phyloP scores from a whole-genome alignment of 2,797 vertebrate species.

The Mus minutoides region DNA sequence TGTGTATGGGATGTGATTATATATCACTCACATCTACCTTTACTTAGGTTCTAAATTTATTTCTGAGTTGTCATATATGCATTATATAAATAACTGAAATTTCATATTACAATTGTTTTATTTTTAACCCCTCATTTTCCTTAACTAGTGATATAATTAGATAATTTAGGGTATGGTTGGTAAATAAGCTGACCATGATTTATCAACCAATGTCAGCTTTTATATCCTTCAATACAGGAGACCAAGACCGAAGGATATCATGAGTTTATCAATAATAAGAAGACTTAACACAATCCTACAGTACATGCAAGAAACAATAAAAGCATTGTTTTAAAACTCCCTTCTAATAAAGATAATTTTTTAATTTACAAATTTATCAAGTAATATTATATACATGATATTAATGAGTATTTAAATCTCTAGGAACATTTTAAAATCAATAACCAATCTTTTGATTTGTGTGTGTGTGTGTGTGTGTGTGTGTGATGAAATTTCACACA shows the following conservation, averaged over 20 bases:
- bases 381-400: neutral
- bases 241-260: neutral
- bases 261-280: neutral
- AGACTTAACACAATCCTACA: neutral
- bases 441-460: neutral
- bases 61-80: neutral
- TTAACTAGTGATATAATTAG: neutral
- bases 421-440: neutral
- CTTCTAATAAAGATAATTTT: neutral
- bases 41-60: neutral
- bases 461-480: neutral
- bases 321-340: neutral
- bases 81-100: neutral
- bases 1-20: neutral
- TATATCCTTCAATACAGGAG: conserved; percentile 14
- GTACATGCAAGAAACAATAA: neutral
- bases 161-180: neutral
- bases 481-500: no score
- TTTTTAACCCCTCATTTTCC: conserved; percentile 24
- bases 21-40: neutral
- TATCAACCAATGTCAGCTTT: conserved; percentile 26
- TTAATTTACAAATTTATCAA: conserved; percentile 15
- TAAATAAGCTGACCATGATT: conserved; percentile 42
- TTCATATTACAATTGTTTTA: neutral
- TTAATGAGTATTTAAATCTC: neutral